phyloP scores from a whole-genome alignment of 1,140 invertebrate species.

The Atta colombica region DNA sequence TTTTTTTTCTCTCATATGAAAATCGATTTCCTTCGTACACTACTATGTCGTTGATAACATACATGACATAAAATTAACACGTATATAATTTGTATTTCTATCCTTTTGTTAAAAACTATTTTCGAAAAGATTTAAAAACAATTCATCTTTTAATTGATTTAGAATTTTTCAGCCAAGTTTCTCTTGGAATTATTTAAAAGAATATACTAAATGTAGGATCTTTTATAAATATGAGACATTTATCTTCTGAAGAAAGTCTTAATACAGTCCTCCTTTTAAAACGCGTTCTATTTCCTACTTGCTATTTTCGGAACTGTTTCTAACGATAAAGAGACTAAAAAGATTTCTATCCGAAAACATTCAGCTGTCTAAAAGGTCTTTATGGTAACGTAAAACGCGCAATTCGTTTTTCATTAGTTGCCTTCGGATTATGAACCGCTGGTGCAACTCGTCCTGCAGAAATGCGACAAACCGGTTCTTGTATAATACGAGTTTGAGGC shows the following conservation, averaged over 20 bases:
- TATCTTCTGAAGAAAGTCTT: background rate
- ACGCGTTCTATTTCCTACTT: background rate
- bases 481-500: slow-evolving; percentile 34
- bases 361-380: background rate
- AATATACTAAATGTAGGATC: too few relatives aligned
- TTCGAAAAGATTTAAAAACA: background rate
- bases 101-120: background rate
- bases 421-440: slow-evolving; percentile 7
- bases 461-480: slow-evolving; percentile 40
- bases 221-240: slow-evolving; percentile 10
- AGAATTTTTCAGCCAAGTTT: background rate
- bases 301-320: background rate
- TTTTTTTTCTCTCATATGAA: background rate
- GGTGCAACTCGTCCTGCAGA: background rate
- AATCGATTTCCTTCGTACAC: background rate
- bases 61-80: background rate
- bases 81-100: background rate
- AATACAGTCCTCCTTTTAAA: background rate
- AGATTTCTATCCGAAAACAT: background rate
- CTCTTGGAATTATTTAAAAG: background rate
- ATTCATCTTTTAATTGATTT: background rate
- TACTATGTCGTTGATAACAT: too few relatives aligned
- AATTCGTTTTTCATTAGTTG: slow-evolving; percentile 29
- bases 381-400: background rate
- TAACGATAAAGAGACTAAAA: background rate